Percentiles rank a stretch among this genome's conserved stretches.
Evolutionary conservation across 2,797 vertebrate species (phyloP).

Genomic region (Periophthalmus magnuspinnatus): DNA sequence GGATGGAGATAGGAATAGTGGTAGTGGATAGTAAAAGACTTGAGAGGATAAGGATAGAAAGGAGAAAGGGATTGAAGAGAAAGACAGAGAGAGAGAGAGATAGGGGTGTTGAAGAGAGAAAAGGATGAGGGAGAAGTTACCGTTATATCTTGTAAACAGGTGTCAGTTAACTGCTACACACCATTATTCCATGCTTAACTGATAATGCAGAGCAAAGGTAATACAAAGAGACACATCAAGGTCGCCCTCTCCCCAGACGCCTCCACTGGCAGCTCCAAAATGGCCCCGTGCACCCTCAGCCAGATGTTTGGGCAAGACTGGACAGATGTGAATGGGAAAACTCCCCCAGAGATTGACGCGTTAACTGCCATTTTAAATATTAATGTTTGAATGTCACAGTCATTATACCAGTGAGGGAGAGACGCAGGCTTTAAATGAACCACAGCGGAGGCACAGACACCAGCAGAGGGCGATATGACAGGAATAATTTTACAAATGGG

Average conservation of each 20-base stretch:
- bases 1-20: too few species aligned
- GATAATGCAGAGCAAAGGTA: slow-evolving; percentile 52
- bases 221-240: slow-evolving; percentile 60
- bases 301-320: slow-evolving; percentile 27
- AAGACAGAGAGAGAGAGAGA: too few species aligned
- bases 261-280: slow-evolving; percentile 30
- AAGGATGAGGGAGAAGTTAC: too few species aligned
- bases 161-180: slow-evolving; percentile 16
- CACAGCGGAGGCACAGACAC: slow-evolving; percentile 3
- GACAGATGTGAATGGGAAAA: slow-evolving; percentile 47
- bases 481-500: neutral
- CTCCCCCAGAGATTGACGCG: slow-evolving; percentile 20
- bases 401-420: slow-evolving; percentile 24
- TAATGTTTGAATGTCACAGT: slow-evolving; percentile 40
- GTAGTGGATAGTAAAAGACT: too few species aligned
- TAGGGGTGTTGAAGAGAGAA: too few species aligned
- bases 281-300: slow-evolving; percentile 14
- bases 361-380: slow-evolving; percentile 35
- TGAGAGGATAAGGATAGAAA: too few species aligned
- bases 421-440: slow-evolving; percentile 27
- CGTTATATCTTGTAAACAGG: neutral
- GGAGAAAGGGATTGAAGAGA: too few species aligned
- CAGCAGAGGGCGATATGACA: neutral
- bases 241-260: slow-evolving; percentile 41
- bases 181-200: slow-evolving; percentile 41